A percentile compares a stretch with the other conserved stretches of the same genome.
Conservation (phyloP, 2,888 invertebrate species). For the Baccha elongata region DNA sequence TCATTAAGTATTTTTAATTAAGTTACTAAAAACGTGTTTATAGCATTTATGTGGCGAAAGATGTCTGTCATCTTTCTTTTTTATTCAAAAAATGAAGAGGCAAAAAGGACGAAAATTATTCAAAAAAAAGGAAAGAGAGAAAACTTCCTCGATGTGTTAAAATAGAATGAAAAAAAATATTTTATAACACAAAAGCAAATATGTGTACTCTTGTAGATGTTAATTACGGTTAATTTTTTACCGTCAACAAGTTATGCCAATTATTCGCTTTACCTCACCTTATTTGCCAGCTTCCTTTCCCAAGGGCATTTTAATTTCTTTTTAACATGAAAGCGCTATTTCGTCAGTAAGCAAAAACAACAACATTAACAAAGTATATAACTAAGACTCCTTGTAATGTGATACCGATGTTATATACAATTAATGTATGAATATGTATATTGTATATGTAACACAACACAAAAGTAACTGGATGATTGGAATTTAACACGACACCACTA, state of each 20-base stretch:
- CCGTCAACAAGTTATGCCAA: constrained; percentile 71
- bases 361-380: neutral
- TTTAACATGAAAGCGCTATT: constrained; percentile 67
- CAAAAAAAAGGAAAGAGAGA: neutral
- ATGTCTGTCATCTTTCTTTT: constrained; percentile 48
- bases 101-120: neutral
- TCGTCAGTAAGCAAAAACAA: constrained; percentile 1
- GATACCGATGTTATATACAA: neutral
- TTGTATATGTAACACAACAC: neutral
- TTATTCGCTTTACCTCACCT: constrained; percentile 39
- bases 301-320: constrained; percentile 54
- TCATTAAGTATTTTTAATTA: constrained; percentile 69
- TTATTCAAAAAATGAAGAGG: neutral
- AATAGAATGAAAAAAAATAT: neutral
- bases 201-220: constrained; percentile 54
- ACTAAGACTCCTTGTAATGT: constrained; percentile 5
- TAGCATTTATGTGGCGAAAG: constrained; percentile 5
- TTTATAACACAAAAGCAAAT: constrained; percentile 30
- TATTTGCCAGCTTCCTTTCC: constrained; percentile 2
- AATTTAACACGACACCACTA: constrained; percentile 55
- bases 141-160: neutral
- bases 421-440: neutral
- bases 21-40: constrained; percentile 63
- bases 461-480: constrained; percentile 38
- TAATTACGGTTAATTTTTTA: constrained; percentile 70